phyloP scores from a whole-genome alignment of 2,797 vertebrate species.

The Dromococcyx pavoninus region DNA sequence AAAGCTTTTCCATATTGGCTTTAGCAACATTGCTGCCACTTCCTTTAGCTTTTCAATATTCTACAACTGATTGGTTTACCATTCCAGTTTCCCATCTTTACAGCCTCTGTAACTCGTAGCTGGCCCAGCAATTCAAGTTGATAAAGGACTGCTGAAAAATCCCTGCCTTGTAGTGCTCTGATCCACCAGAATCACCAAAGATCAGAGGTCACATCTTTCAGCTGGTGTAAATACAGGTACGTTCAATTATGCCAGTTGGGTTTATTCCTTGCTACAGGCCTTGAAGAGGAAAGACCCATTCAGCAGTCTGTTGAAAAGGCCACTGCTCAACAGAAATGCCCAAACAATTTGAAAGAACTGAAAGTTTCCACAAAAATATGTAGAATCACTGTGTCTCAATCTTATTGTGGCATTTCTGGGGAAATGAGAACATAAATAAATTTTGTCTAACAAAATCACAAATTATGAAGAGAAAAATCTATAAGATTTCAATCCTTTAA shows the following conservation, averaged over 20 bases:
- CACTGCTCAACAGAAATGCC: neutral
- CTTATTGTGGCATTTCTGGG: neutral
- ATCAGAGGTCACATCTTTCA: neutral
- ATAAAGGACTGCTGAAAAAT: neutral
- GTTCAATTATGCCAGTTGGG: neutral
- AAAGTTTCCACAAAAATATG: neutral
- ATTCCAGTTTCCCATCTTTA: conserved; percentile 33
- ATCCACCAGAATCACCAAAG: neutral
- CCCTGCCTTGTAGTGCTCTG: neutral
- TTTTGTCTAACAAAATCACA: neutral
- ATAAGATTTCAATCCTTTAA: neutral
- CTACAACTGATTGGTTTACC: conserved; percentile 10
- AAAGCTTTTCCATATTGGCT: neutral
- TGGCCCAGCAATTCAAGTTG: neutral
- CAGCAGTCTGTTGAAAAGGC: neutral
- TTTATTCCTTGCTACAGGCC: neutral
- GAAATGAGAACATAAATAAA: neutral
- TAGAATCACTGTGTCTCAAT: accelerated
- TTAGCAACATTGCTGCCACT: neutral
- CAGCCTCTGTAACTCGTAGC: neutral
- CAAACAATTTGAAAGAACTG: neutral
- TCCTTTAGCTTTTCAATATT: conserved; percentile 40
- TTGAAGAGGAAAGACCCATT: neutral
- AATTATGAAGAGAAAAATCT: neutral
- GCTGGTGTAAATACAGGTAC: neutral